Evolutionary conservation across 1,140 invertebrate genomes (phyloP).

Genomic region (Bilobella aurantiaca): DNA sequence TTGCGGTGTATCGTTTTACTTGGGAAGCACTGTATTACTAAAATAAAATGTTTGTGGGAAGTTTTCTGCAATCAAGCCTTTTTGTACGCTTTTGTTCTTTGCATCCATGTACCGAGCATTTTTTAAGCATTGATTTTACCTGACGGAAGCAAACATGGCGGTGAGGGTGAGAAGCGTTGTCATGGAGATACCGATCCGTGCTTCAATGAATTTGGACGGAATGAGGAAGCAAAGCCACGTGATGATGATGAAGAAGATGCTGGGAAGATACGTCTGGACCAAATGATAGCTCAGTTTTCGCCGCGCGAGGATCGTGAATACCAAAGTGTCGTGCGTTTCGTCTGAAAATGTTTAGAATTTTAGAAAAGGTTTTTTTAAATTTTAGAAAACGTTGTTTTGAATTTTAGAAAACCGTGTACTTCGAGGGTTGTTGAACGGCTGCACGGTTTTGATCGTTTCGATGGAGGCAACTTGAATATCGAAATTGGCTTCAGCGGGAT

Average conservation of each 20-base stretch:
- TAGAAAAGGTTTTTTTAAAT: background rate
- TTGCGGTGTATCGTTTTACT: too few species aligned
- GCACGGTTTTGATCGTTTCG: constrained; percentile 11
- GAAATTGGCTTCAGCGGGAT: constrained; percentile 17
- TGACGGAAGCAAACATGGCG: constrained; percentile 19
- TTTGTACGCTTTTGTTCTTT: too few species aligned
- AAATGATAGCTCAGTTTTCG: constrained; percentile 28
- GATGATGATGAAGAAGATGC: constrained; percentile 26
- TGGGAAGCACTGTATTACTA: too few species aligned
- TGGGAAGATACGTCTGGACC: constrained; percentile 25
- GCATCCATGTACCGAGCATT: too few species aligned
- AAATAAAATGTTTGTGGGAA: too few species aligned
- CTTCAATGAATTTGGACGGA: background rate
- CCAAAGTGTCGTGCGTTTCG: constrained; percentile 13
- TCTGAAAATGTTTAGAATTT: constrained; percentile 4
- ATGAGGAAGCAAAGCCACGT: constrained; percentile 25
- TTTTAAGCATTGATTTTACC: constrained; percentile 3
- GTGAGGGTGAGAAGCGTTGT: constrained; percentile 21
- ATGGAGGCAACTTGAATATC: constrained; percentile 12
- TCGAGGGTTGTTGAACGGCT: constrained; percentile 12
- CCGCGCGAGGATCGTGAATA: constrained; percentile 17
- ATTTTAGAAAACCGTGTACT: too few species aligned
- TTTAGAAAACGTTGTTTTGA: background rate
- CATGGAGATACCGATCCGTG: constrained; percentile 14
- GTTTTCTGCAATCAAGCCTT: too few species aligned